These are phyloP conservation scores for Drosophila orena DNA, from an alignment of 1,140 invertebrate genomes.

Conservation along the genomic window DNA sequence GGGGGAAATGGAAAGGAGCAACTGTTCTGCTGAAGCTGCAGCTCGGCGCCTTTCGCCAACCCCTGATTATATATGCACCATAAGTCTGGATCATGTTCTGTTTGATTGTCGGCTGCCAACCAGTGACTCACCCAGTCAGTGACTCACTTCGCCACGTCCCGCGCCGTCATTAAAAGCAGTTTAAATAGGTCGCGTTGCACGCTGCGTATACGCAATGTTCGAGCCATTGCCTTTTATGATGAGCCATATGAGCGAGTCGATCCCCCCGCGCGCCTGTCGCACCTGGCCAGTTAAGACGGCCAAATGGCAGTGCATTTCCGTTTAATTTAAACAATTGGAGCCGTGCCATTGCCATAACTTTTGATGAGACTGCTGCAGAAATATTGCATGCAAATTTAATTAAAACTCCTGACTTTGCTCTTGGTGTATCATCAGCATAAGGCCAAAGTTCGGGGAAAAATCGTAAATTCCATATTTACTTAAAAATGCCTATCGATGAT, in stretches of 20 bases:
- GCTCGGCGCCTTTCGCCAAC: background rate
- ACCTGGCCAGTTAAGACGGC: constrained; percentile 32
- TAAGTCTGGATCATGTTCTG: constrained; percentile 30
- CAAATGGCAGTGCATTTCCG: constrained; percentile 27
- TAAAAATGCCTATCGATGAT: constrained; percentile 45
- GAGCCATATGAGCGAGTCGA: constrained; percentile 10
- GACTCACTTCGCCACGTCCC: constrained; percentile 20
- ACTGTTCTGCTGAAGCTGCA: constrained; percentile 11
- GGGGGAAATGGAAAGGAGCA: constrained; percentile 52
- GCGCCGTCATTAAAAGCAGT: constrained; percentile 65
- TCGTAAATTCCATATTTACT: constrained; percentile 42
- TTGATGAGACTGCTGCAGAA: constrained; percentile 33
- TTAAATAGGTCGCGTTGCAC: constrained; percentile 60
- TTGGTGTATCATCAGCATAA: constrained; percentile 28
- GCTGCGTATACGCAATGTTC: constrained; percentile 60
- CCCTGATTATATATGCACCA: constrained; percentile 12
- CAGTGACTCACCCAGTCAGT: constrained; percentile 4
- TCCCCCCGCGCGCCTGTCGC: constrained; percentile 17
- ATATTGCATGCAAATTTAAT: constrained; percentile 72
- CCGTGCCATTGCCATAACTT: constrained; percentile 45
- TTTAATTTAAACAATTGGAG: constrained; percentile 42
- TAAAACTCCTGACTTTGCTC: constrained; percentile 43
- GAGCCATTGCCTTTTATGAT: constrained; percentile 54
- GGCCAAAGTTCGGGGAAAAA: constrained; percentile 32
- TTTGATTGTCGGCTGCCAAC: constrained; percentile 30